These are phyloP conservation scores for Leucosticte australis DNA, from an alignment of 2,113 vertebrate genomes.

Conservation along the genomic window DNA sequence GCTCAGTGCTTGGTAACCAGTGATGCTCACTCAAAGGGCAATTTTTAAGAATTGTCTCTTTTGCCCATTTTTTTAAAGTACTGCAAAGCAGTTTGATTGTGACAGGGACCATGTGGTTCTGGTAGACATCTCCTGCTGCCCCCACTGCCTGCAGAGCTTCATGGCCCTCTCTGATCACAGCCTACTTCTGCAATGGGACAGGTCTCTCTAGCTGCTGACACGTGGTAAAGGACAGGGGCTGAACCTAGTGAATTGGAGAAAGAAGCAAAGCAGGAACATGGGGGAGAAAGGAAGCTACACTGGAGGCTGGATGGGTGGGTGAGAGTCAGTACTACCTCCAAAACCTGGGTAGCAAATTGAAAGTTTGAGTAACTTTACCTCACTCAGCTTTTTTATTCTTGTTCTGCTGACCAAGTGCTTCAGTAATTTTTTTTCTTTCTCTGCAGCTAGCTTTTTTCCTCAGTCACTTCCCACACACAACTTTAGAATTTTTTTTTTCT, in stretches of 20 bases:
- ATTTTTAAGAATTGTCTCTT: not conserved
- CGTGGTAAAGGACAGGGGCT: not conserved
- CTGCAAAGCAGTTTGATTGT: not conserved
- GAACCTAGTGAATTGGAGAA: not conserved
- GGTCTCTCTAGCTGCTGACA: not conserved
- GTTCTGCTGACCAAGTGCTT: not conserved
- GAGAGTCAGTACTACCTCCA: not conserved
- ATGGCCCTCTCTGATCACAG: fast-evolving
- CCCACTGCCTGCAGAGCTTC: fast-evolving
- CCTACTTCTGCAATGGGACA: fast-evolving
- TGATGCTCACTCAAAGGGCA: not conserved
- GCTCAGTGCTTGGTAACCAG: not conserved
- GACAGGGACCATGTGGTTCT: not conserved
- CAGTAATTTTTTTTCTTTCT: not conserved
- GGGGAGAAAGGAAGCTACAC: not conserved
- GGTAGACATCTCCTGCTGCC: not conserved
- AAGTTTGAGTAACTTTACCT: not conserved
- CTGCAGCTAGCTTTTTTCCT: not conserved
- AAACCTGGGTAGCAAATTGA: not conserved
- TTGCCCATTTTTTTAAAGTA: not conserved
- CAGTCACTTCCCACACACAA: not conserved
- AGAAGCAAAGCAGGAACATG: not conserved
- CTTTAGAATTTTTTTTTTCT: not conserved
- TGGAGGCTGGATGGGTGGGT: not conserved
- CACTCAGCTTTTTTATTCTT: not conserved